Base-by-base conservation (phyloP, 1,140 invertebrate species). In the Himalopsyche phryganea region DNA sequence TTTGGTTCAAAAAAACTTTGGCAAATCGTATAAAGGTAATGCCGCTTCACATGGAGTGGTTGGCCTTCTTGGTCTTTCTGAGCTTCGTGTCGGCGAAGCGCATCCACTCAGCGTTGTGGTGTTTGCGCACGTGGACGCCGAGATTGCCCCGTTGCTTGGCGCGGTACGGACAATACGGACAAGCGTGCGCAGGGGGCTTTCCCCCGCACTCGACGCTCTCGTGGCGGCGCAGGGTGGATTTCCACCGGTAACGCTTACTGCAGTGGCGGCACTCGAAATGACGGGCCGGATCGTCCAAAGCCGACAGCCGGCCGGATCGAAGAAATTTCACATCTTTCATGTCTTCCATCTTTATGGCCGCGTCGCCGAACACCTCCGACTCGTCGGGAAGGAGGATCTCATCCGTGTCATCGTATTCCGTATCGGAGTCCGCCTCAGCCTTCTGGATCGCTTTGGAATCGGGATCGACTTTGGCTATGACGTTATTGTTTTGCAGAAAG, bases 201-300 rank as follows among this genome's bases (percentile, higher is more conserved):
- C 89, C 89, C n/a, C 90, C 89, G 71, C 90, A 93, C 71, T 92
- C 90, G 58, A 91, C 89, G 71, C 85, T 87, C 69, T 91, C 88
- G 73, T 93, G 90, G 6, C 88, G 80, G 0, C 87, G 80, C 79
- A 90, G 80, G 50, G 88, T 90, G 11, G 87, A 89, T 69, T 90
- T 90, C 88, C 88, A 90, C 64, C 88, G 79, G 68, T 91, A 91
- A 18, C 85, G 80, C 68, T 90, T 90, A 38, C 88, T 87, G 72
- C 89, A 91, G 66, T 89, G 86, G 41, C 86, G 77, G 67, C 89
- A 91, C 18, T 86, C 81, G 69, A 88, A 90, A 69, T 86, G 85
- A 1, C 83, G 75, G 59, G 76, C 44, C 68, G 62, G 67, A 67
- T 52, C 62, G 44, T 35, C 55, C 56, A n/a, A n/a, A n/a, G n/a